Evolutionary conservation across 2,113 vertebrate species (phyloP).

Genomic region (Capricornis sumatraensis): DNA sequence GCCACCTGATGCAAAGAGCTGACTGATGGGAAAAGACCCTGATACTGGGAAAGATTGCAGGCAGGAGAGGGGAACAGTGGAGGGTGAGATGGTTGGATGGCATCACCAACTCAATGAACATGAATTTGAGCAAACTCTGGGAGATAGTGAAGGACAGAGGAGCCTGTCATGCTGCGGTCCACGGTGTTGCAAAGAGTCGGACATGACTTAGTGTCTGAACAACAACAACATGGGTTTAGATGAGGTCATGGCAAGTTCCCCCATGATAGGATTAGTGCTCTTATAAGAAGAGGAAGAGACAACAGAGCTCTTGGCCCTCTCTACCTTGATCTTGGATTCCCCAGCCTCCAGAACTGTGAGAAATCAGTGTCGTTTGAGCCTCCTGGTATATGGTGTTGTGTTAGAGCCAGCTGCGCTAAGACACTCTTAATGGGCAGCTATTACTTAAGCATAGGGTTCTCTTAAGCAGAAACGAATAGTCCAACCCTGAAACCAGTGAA

Average conservation of each 20-base stretch:
- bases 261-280: not conserved
- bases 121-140: not conserved
- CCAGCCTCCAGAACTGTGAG: not conserved
- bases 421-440: not conserved
- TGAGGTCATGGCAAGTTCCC: not conserved
- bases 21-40: not conserved
- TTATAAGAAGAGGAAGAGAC: not conserved
- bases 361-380: not conserved
- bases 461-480: not conserved
- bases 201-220: accelerated
- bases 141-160: not conserved
- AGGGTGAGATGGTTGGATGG: not conserved
- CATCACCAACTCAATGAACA: not conserved
- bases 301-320: not conserved
- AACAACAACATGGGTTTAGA: not conserved
- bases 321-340: not conserved
- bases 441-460: not conserved
- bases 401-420: not conserved
- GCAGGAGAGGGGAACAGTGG: not conserved
- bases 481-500: not conserved
- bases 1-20: not conserved
- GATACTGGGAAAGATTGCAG: not conserved
- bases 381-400: not conserved
- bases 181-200: not conserved
- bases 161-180: not conserved